A percentile compares a stretch with the other conserved stretches of the same genome.
These are phyloP conservation scores for Enchytraeus crypticus DNA, from an alignment of 2,888 invertebrate species.

Conservation along the genomic window DNA sequence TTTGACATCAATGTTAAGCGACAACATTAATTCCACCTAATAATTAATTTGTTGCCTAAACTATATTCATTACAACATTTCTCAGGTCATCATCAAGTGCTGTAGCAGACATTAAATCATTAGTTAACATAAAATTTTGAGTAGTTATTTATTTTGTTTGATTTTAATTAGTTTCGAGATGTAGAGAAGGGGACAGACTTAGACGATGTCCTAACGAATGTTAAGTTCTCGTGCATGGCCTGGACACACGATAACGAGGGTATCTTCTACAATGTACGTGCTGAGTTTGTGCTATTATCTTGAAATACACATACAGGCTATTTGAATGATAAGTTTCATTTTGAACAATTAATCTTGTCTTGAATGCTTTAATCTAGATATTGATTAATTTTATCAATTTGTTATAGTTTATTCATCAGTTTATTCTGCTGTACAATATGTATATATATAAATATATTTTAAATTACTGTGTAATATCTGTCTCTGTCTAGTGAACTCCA, in stretches of 20 bases:
- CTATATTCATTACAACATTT: not conserved
- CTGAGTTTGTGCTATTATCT: too few relatives aligned
- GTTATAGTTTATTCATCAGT: too few relatives aligned
- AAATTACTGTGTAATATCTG: too few relatives aligned
- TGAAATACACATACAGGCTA: too few relatives aligned
- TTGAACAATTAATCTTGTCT: not conserved
- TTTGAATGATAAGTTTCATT: too few relatives aligned
- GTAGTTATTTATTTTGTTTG: not conserved
- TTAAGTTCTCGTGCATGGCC: conserved; percentile 80
- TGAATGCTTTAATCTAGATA: not conserved
- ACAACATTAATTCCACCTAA: not conserved
- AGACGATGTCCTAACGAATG: conserved; percentile 77
- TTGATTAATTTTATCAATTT: not conserved
- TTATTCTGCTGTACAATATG: too few relatives aligned
- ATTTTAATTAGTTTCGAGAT: conserved; percentile 37
- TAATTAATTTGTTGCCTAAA: not conserved
- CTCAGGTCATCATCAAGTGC: not conserved
- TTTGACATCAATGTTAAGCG: too few relatives aligned
- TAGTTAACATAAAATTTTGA: not conserved
- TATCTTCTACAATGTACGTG: conserved; percentile 70
- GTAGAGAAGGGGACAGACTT: conserved; percentile 65
- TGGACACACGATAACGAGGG: conserved; percentile 94
- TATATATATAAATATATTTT: too few relatives aligned
- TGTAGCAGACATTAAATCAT: not conserved
- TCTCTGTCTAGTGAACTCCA: too few relatives aligned